Evolutionary conservation across 2,113 vertebrate species (phyloP).

Genomic region (Ploceus nigricollis): DNA sequence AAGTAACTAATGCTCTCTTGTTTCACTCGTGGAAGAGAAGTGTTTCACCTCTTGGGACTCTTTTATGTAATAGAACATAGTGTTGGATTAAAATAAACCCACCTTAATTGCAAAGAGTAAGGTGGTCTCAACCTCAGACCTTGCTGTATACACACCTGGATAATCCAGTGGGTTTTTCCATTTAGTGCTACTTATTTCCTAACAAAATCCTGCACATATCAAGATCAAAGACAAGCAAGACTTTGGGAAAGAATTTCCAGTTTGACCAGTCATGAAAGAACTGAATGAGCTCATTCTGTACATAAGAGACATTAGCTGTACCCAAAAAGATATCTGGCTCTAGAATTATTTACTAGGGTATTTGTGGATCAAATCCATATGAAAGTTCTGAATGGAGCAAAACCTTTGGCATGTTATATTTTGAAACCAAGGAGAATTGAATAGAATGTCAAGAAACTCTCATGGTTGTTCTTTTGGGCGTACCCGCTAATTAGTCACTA

Average conservation of each 20-base stretch:
- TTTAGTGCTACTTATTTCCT: background rate
- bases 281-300: conserved; percentile 5
- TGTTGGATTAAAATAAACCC: background rate
- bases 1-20: background rate
- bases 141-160: background rate
- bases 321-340: background rate
- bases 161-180: background rate
- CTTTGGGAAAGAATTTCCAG: conserved; percentile 16
- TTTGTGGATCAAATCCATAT: conserved; percentile 3
- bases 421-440: background rate
- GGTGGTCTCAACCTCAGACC: background rate
- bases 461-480: conserved; percentile 7
- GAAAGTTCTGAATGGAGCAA: background rate
- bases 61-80: background rate
- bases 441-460: background rate
- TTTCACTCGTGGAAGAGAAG: background rate
- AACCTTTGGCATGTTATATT: background rate
- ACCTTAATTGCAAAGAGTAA: background rate
- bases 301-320: background rate
- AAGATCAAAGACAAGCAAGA: background rate
- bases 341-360: conserved; percentile 15
- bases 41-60: background rate
- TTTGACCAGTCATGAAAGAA: background rate
- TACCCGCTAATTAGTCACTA: conserved; percentile 1
- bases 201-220: background rate